Percentiles rank a stretch among this genome's conserved stretches.
These are phyloP conservation scores for Labrus mixtus DNA, from an alignment of 2,113 vertebrate genomes.

Conservation along the genomic window DNA sequence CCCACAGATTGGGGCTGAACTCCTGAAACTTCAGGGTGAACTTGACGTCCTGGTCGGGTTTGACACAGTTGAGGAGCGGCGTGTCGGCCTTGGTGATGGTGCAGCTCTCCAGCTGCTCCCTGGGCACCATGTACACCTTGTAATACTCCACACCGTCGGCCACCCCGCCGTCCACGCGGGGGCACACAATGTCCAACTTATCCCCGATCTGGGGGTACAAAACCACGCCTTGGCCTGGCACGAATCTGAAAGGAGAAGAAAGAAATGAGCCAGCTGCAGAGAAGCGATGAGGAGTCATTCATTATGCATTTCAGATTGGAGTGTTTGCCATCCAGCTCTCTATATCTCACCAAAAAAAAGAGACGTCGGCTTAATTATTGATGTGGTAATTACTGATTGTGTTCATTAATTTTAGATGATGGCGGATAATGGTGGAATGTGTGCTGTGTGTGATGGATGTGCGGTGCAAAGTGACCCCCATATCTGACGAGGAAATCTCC, in stretches of 20 bases:
- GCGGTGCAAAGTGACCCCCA: constrained; percentile 30
- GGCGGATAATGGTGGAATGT: constrained; percentile 45
- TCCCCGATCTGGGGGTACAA: constrained; percentile 99
- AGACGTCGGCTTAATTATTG: constrained; percentile 66
- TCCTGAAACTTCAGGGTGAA: constrained; percentile 99
- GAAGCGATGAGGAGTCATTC: constrained; percentile 39
- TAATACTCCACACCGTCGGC: constrained; percentile 94
- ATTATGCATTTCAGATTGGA: constrained; percentile 36
- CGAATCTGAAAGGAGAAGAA: constrained; percentile 86
- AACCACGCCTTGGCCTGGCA: constrained; percentile 96
- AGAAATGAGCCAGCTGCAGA: constrained; percentile 12
- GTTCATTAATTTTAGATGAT: constrained; percentile 69
- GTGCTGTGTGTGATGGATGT: constrained; percentile 11
- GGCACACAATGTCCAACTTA: constrained; percentile 99
- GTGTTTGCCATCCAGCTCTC: constrained; percentile 45
- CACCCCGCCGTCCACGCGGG: constrained; percentile 93
- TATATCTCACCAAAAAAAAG: constrained; percentile 49
- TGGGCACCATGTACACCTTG: constrained; percentile 99
- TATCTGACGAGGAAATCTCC: constrained; percentile 33
- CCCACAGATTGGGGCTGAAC: constrained; percentile 99
- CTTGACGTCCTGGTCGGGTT: constrained; percentile 98
- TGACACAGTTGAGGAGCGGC: constrained; percentile 97
- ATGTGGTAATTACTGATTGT: constrained; percentile 68
- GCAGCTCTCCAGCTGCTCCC: constrained; percentile 96
- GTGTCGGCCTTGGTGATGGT: constrained; percentile 97